phyloP scores from a whole-genome alignment of 2,888 invertebrate genomes.

The Heliothis peltigera region DNA sequence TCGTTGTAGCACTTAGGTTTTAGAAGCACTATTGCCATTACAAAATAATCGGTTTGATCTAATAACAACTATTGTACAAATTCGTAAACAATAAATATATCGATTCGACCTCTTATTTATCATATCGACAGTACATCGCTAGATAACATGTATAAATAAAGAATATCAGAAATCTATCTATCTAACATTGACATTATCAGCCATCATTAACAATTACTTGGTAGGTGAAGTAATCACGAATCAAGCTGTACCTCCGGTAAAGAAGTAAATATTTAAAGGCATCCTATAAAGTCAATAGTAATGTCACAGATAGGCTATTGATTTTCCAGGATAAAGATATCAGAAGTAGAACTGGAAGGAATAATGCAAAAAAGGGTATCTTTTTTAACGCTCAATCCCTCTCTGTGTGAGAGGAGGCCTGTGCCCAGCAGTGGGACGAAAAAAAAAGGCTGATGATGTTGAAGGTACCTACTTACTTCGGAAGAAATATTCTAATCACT shows the following conservation, averaged over 20 bases:
- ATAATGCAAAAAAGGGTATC: not conserved
- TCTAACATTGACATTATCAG: slow-evolving; percentile 3
- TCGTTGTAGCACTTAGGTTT: slow-evolving; percentile 48
- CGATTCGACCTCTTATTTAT: too few relatives aligned
- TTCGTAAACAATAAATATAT: too few relatives aligned
- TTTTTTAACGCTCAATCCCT: too few relatives aligned
- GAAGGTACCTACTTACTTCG: too few relatives aligned
- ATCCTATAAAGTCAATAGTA: too few relatives aligned
- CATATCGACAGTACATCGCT: slow-evolving; percentile 5
- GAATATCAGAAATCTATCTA: not conserved
- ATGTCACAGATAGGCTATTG: slow-evolving; percentile 33
- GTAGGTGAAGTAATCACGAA: slow-evolving; percentile 18
- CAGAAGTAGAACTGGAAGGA: not conserved
- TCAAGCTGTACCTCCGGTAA: slow-evolving; percentile 8
- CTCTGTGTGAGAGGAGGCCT: too few relatives aligned
- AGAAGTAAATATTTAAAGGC: slow-evolving; percentile 6
- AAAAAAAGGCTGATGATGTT: too few relatives aligned
- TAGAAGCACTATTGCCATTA: slow-evolving; percentile 38
- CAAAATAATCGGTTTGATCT: slow-evolving; percentile 20
- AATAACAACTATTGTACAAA: slow-evolving; percentile 10
- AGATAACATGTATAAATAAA: slow-evolving; percentile 5
- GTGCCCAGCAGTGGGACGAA: too few relatives aligned
- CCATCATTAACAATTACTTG: slow-evolving; percentile 9
- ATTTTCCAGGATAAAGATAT: slow-evolving; percentile 2
- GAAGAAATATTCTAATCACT: not conserved